These are phyloP conservation scores for Dicentrarchus labrax DNA, from an alignment of 2,113 vertebrate genomes.

Conservation along the genomic window DNA sequence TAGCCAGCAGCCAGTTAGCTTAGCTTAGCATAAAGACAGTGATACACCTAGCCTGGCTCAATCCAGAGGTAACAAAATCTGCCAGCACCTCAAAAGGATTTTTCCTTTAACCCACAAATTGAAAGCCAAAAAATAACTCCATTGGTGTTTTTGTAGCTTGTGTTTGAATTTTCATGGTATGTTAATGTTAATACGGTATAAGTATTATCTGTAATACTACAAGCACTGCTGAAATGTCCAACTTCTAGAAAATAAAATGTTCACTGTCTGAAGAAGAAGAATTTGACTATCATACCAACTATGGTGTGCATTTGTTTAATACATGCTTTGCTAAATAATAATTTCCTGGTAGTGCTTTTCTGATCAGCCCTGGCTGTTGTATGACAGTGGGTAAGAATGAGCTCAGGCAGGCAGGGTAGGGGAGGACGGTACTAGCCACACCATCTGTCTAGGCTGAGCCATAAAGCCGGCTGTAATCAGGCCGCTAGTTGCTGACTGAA, in stretches of 20 bases:
- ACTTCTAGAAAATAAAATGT: neutral
- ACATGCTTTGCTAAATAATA: neutral
- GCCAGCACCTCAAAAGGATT: neutral
- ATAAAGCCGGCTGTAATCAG: conserved; percentile 74
- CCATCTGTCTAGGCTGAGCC: conserved; percentile 75
- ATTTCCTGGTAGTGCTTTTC: neutral
- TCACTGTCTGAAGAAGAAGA: neutral
- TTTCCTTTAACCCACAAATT: neutral
- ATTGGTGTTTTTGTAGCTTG: neutral
- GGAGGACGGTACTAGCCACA: neutral
- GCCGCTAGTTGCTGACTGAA: conserved; percentile 51
- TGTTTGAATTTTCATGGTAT: neutral
- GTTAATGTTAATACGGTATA: neutral
- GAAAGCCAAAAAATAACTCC: neutral
- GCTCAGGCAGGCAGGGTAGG: conserved; percentile 21
- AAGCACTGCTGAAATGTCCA: neutral
- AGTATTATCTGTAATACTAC: neutral
- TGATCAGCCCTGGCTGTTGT: conserved; percentile 1
- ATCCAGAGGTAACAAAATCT: neutral
- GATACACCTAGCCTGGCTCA: neutral
- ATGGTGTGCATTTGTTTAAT: neutral
- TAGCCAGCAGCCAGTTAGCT: neutral
- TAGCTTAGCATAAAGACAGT: neutral
- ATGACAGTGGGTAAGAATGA: conserved; percentile 14
- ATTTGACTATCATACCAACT: neutral